Conservation (phyloP, 2,888 invertebrate species). For the Slavum lentiscoides region DNA sequence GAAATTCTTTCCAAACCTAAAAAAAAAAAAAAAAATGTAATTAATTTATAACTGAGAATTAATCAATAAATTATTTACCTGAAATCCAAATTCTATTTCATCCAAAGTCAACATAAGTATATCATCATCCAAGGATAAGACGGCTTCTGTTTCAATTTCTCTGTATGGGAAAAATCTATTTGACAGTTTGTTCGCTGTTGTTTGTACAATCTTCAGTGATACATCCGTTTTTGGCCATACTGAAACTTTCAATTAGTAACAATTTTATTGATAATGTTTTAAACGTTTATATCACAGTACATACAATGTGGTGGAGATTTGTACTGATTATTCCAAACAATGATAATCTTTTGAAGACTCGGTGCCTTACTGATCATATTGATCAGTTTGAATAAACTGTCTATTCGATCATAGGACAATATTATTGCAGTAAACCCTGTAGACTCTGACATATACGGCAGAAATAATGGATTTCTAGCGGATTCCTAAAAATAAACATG, state of each 20-base stretch:
- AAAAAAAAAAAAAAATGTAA: conserved; percentile 57
- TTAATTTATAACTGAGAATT: not conserved
- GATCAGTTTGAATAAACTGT: conserved; percentile 84
- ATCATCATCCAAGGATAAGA: conserved; percentile 93
- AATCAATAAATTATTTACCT: conserved; percentile 59
- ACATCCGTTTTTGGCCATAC: conserved; percentile 87
- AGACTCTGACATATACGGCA: conserved; percentile 78
- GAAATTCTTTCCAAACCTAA: conserved; percentile 95
- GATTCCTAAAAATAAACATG: conserved; percentile 62
- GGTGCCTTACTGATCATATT: conserved; percentile 83
- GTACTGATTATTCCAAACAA: conserved; percentile 95
- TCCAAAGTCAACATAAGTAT: conserved; percentile 94
- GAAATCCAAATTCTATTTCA: conserved; percentile 92
- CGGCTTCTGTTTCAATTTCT: conserved; percentile 95
- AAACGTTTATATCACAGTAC: conserved; percentile 58
- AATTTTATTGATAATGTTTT: conserved; percentile 10
- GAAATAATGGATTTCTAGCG: conserved; percentile 75
- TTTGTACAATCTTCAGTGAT: conserved; percentile 86
- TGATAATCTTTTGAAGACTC: conserved; percentile 86
- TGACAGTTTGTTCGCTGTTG: conserved; percentile 89
- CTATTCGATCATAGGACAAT: conserved; percentile 88
- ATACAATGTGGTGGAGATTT: conserved; percentile 86
- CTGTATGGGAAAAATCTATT: conserved; percentile 94
- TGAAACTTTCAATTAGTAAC: conserved; percentile 63
- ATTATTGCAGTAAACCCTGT: conserved; percentile 96